A percentile compares a stretch with the other conserved stretches of the same genome.
Conservation (phyloP, 2,888 invertebrate species). For the Melanchra persicariae region DNA sequence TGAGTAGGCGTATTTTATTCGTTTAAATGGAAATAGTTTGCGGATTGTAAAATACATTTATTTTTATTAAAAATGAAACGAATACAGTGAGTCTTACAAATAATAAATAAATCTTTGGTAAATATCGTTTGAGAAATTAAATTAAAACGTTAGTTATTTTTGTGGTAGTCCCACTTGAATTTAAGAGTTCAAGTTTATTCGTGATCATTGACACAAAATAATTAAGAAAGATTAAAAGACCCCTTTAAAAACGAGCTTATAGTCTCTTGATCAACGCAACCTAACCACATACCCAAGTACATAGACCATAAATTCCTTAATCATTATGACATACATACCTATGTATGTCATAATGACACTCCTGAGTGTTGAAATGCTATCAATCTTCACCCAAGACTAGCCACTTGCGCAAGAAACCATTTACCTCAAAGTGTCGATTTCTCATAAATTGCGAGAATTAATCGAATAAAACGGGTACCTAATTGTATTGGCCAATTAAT, state of each 20-base stretch:
- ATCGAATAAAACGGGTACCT: slow-evolving; percentile 33
- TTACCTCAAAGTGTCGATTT: slow-evolving; percentile 46
- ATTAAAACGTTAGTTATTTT: neutral
- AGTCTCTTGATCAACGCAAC: no score
- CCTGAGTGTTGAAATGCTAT: slow-evolving; percentile 44
- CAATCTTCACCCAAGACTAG: slow-evolving; percentile 32
- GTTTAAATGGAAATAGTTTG: neutral
- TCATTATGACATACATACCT: slow-evolving; percentile 5
- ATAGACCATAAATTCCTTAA: neutral
- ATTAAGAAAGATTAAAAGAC: no score
- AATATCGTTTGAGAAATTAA: neutral
- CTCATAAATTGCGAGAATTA: slow-evolving; percentile 42
- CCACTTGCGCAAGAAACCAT: slow-evolving; percentile 36
- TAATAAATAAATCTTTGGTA: neutral
- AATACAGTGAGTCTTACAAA: neutral
- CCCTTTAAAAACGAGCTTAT: no score
- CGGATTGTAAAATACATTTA: neutral
- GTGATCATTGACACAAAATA: neutral
- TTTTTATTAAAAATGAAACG: neutral
- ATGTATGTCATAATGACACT: slow-evolving; percentile 21
- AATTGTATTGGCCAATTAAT: slow-evolving; percentile 22
- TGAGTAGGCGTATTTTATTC: neutral
- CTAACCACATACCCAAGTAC: no score
- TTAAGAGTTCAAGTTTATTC: neutral
- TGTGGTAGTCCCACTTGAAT: no score